Base-by-base conservation (phyloP, 1,140 invertebrate genomes). In the Oryctes rhinoceros region DNA sequence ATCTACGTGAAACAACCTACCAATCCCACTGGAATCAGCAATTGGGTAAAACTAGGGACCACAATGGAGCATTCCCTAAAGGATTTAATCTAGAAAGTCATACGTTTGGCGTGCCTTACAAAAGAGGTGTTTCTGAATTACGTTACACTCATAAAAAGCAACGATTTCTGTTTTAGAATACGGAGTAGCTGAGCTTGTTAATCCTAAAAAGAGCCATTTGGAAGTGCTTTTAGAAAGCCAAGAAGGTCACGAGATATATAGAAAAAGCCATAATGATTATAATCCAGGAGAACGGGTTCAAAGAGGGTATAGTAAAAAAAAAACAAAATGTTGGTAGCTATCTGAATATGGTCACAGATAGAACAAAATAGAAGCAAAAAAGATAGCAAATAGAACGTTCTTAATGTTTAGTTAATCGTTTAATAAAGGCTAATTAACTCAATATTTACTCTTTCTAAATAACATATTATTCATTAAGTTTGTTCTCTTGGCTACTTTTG, bases 1-100 rank as follows among this genome's bases (percentile, higher is more conserved):
- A 91, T 80, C 84, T 91, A 6, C 89, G 89, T 83, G 88, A 90
- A 76, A 90, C 90, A 0, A 79, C 87, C 4, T 90, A 89, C 82
- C 49, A 84, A 10, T 90, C 89, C 5, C 90, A 89, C 80, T 91
- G 90, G 90, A 88, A 87, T 79, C 87, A 87, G 81, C 81, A 86
- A 53, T 78, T 90, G 20, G 90, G 89, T 9, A 84, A 85, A 82
- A 76, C 83, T 2, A 83, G 83, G 78, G 90, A 91, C 85, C 84
- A 86, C 18, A 85, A 87, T 24, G 88, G 89, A 39, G 89, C 89
- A 84, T 82, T 91, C 59, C 90, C 90, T 13, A 85, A 86, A 80
- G 89, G 88, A 74, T 87, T 90, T 83, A 87, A 90, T 83, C 81
- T 81, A 10, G 59, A 83, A 76, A 81, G 81, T 18, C 88, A 87